Conservation (phyloP, 2,888 invertebrate genomes). For the Trissoscelio sp. region DNA sequence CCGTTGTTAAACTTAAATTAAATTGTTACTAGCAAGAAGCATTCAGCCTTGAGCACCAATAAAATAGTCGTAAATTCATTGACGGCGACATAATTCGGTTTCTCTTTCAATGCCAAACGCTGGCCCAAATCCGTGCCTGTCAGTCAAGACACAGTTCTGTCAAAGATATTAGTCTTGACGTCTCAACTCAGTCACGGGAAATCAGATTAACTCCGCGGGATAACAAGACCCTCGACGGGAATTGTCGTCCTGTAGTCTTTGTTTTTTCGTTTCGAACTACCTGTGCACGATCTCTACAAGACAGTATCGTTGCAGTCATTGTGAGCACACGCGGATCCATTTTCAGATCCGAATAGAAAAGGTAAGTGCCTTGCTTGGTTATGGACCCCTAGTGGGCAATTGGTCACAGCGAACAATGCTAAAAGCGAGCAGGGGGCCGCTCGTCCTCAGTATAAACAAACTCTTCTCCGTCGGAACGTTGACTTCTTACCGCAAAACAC, state of each 20-base stretch:
- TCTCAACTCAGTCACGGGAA: slow-evolving; percentile 82
- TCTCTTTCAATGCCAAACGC: slow-evolving; percentile 34
- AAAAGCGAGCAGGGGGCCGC: slow-evolving; percentile 52
- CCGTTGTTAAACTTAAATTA: slow-evolving; percentile 20
- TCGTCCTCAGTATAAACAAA: slow-evolving; percentile 78
- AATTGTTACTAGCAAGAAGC: slow-evolving; percentile 22
- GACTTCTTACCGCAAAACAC: slow-evolving; percentile 74
- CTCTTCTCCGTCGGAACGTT: slow-evolving; percentile 73
- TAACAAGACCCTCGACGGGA: slow-evolving; percentile 73
- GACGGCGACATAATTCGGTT: slow-evolving; percentile 25
- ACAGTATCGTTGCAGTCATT: slow-evolving; percentile 41
- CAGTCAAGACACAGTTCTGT: slow-evolving; percentile 70
- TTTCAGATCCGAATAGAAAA: slow-evolving; percentile 69
- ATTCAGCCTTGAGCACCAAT: slow-evolving; percentile 37
- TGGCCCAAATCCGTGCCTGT: slow-evolving; percentile 53
- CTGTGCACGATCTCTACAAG: slow-evolving; percentile 43
- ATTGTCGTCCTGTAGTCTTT: slow-evolving; percentile 50
- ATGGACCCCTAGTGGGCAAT: slow-evolving; percentile 76
- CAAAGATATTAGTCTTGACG: slow-evolving; percentile 78
- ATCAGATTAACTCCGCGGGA: slow-evolving; percentile 80
- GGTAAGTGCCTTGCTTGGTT: slow-evolving; percentile 68
- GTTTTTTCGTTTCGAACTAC: slow-evolving; percentile 50
- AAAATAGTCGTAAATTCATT: slow-evolving; percentile 53
- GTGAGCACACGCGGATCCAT: slow-evolving; percentile 36
- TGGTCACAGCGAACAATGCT: slow-evolving; percentile 79